Percentiles rank a stretch among this genome's conserved stretches.
Conservation (phyloP, 2,113 vertebrate species). For the Lonchura striata region DNA sequence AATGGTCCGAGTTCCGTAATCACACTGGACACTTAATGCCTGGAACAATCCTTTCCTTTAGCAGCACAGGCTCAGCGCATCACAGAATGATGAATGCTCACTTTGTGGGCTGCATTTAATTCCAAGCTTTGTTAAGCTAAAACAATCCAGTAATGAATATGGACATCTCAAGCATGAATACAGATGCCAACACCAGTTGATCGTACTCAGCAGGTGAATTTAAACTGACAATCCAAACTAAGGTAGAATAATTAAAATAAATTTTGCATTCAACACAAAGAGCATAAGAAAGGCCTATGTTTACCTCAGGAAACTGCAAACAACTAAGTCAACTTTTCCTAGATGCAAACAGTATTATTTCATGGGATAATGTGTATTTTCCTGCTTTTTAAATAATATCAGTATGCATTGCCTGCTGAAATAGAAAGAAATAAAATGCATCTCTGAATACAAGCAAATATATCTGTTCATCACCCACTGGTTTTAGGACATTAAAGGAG, state of each 20-base stretch:
- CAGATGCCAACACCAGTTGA: slow-evolving; percentile 25
- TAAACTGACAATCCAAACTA: slow-evolving; percentile 33
- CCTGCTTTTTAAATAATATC: background rate
- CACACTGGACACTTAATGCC: background rate
- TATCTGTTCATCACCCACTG: background rate
- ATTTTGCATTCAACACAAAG: slow-evolving; percentile 7
- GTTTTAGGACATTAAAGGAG: background rate
- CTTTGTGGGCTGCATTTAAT: slow-evolving; percentile 48
- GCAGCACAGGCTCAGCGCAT: background rate
- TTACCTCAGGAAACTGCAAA: background rate
- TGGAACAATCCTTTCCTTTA: slow-evolving; percentile 32
- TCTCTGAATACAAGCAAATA: background rate
- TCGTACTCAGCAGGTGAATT: background rate
- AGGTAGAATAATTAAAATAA: slow-evolving; percentile 46
- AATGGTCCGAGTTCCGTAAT: background rate
- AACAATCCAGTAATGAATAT: slow-evolving; percentile 43
- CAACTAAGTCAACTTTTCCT: background rate
- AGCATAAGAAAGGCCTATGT: background rate
- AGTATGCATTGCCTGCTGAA: background rate
- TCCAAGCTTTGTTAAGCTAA: slow-evolving; percentile 57
- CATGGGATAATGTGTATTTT: background rate
- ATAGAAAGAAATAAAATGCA: background rate
- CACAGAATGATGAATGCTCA: slow-evolving; percentile 16
- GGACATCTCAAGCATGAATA: slow-evolving; percentile 31
- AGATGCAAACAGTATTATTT: background rate